Base-by-base conservation (phyloP, 1,140 invertebrate species). In the Tetragonula clypearis region DNA sequence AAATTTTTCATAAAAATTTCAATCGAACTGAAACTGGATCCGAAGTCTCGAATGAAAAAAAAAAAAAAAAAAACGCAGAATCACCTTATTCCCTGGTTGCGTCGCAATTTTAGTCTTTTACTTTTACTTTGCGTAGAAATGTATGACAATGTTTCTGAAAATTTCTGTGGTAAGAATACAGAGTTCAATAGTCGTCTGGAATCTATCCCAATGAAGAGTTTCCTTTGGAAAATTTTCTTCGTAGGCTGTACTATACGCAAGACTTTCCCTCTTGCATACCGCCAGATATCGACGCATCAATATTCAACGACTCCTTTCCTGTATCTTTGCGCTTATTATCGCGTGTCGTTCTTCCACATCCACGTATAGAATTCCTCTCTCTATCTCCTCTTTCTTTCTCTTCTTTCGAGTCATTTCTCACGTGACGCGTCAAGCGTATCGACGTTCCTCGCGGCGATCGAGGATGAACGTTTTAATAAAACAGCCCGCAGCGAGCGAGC, bases 401-500 rank as follows among this genome's bases (percentile, higher is more conserved):
- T 55, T n/a, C 26, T 41, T 66, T 30, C 26, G 71, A 74, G 21
- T 65, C 60, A 81, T 74, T 81, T 74, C 35, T 74, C 30, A 53
- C 26, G 14, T n/a, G 23, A 19, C 62, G 49, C 23, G 78, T 82
- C 62, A 68, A 41, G 55, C 41, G 41, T 35, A n/a, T 12, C 21
- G 60, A 78, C 60, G 17, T 3, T 71, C n/a, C 12, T 23, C 49
- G 49, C 72, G 49, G 23, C 73, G 41, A 82, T 66, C 58, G 30
- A 17, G 74, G 56, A 79, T 55, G 35, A 78, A 79, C 75, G 56
- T 79, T 71, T 79, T 62, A 79, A 83, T 84, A 72, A 79, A 79
- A 84, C 66, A 84, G 66, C 41, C 60, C 65, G 62, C 65, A 53
- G 82, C 65, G 30, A 83, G 58, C 23, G 53, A 83, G 56, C 23